Conservation (phyloP, 92 coral and sea anemone species). For the Zoanthus sociatus region DNA sequence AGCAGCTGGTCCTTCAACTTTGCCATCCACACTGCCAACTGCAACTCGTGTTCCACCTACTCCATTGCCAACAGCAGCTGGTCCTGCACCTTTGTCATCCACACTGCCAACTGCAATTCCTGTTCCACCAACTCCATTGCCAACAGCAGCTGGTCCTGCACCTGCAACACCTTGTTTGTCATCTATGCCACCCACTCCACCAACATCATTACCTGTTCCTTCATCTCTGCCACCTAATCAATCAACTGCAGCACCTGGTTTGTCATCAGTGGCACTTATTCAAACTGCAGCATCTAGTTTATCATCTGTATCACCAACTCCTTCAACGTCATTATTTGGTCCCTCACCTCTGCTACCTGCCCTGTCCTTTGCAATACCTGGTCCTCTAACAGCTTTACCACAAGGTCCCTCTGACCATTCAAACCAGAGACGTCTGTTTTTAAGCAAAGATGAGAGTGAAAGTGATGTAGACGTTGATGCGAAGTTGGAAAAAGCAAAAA, state of each 20-base stretch:
- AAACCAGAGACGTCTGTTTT: too few species aligned
- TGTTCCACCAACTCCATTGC: not conserved
- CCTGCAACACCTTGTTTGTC: not conserved
- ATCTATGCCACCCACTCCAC: not conserved
- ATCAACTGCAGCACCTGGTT: not conserved
- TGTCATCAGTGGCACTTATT: not conserved
- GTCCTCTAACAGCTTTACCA: not conserved
- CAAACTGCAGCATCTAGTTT: not conserved
- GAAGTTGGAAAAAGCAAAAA: not conserved
- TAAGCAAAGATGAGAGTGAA: not conserved
- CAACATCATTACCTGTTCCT: not conserved
- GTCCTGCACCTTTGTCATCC: not conserved
- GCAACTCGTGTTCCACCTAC: not conserved
- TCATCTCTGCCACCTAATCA: not conserved
- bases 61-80: not conserved
- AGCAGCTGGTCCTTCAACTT: too few species aligned
- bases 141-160: not conserved
- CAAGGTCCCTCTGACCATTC: too few species aligned
- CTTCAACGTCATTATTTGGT: not conserved
- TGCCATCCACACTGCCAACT: not conserved
- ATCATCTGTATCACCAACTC: not conserved
- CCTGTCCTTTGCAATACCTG: not conserved
- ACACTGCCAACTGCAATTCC: too few species aligned
- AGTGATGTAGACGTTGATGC: not conserved
- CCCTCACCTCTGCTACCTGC: not conserved